Percentiles rank a stretch among this genome's conserved stretches.
Evolutionary conservation across 2,113 vertebrate species (phyloP).

Genomic region (Pipra filicauda): DNA sequence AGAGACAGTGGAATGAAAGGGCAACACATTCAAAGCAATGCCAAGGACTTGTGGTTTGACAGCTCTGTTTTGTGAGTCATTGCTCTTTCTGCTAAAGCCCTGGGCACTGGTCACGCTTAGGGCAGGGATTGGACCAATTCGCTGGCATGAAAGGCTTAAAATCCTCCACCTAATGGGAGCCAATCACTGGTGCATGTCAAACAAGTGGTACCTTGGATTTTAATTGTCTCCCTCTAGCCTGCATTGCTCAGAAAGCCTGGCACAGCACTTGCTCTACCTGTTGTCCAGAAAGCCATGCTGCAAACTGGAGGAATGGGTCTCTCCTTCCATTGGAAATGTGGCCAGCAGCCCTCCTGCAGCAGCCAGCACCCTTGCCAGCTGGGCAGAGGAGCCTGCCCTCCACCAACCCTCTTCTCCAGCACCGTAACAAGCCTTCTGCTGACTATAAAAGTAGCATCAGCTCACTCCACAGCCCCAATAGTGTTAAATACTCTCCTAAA

Average conservation of each 20-base stretch:
- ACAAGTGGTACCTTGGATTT: neutral
- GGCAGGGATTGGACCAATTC: conserved; percentile 1
- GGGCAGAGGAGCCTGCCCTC: neutral
- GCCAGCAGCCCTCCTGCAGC: neutral
- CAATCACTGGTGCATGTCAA: neutral
- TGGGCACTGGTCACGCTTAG: neutral
- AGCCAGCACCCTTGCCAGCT: neutral
- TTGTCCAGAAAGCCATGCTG: neutral
- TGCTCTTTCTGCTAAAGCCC: neutral
- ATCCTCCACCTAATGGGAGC: neutral
- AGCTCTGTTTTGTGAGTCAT: neutral
- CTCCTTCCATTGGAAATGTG: neutral
- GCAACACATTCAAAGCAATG: neutral
- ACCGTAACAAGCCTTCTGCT: neutral
- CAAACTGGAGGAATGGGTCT: neutral
- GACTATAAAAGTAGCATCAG: neutral
- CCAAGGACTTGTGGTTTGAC: neutral
- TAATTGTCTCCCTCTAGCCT: neutral
- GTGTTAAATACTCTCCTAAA: conserved; percentile 42
- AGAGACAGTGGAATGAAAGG: neutral
- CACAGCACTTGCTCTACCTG: neutral
- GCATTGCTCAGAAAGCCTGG: neutral
- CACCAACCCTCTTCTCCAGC: neutral
- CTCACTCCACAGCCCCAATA: neutral
- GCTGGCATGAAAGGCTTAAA: neutral